These are phyloP conservation scores for Albula glossodonta DNA, from an alignment of 2,113 vertebrate genomes.

Conservation along the genomic window DNA sequence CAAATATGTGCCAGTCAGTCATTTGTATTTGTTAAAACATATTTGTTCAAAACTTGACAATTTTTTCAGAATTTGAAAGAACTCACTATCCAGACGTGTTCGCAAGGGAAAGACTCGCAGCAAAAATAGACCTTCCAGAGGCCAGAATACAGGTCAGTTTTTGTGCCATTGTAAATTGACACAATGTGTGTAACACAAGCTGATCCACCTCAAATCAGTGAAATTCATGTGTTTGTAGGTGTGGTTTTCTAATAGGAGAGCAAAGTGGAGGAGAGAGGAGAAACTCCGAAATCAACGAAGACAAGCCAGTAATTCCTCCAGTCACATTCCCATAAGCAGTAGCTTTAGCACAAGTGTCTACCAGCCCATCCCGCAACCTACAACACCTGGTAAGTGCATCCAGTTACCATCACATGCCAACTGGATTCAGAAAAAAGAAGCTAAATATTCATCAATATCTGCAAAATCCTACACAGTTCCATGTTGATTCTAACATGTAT, in stretches of 20 bases:
- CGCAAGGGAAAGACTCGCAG: slow-evolving; percentile 96
- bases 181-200: not conserved
- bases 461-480: not conserved
- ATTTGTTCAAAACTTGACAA: not conserved
- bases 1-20: not conserved
- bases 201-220: too few relatives aligned
- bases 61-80: slow-evolving; percentile 91
- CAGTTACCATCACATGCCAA: not conserved
- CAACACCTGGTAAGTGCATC: slow-evolving; percentile 82
- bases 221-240: slow-evolving; percentile 70
- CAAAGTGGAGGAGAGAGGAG: slow-evolving; percentile 98
- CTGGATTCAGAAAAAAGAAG: not conserved
- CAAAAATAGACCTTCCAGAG: slow-evolving; percentile 98
- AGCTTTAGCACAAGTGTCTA: slow-evolving; percentile 98
- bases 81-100: slow-evolving; percentile 98
- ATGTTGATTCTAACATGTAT: not conserved
- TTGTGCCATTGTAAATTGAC: not conserved
- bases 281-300: slow-evolving; percentile 96
- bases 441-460: not conserved
- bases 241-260: slow-evolving; percentile 98
- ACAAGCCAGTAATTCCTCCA: slow-evolving; percentile 95
- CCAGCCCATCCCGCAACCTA: slow-evolving; percentile 93
- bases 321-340: slow-evolving; percentile 98
- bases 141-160: slow-evolving; percentile 95
- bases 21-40: not conserved